Evolutionary conservation across 2,888 invertebrate genomes (phyloP), one percentile per base, ranked within the genome.

Genomic region (Callimorpha dominula): DNA sequence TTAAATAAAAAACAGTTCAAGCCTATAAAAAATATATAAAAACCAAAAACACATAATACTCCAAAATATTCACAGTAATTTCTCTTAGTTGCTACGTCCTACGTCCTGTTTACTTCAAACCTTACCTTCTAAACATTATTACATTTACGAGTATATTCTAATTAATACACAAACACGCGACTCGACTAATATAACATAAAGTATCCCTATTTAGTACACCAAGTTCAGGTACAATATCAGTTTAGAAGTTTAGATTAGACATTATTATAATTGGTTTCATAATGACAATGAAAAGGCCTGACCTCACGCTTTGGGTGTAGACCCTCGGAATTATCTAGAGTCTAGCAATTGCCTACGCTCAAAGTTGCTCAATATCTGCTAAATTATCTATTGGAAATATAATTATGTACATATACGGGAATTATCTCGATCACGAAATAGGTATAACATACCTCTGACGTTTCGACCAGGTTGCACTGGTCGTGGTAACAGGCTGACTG

Each of bases 211-310:
- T 77, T 75, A 80, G 71, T 40, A 73, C 60, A 65, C 50, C 54
- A 63, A 78, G 60, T 77, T 73, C 73, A 69, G 20, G 52, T 70
- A 72, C 66, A 40, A 70, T 75, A 78, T 71, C 72, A 78, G 75
- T 77, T 76, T 74, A 74, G 71, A 72, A 76, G 63, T 79, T 73
- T 11, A 68, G 63, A 43, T 60, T 66, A 57, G 65, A 64, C 73
- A 79, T 82, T 81, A 83, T 83, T 75, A 74, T 83, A 76, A 82
- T 78, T 72, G 57, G 57, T 52, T 62, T 74, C 72, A 79, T 76
- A 77, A 81, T 74, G 75, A 78, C 76, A 76, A 78, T 74, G 74
- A 68, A 73, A n/a, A 49, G 6, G 14, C 31, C 15, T 49, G 4
- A 49, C 14, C 31, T 65, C 15, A 31, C 49, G 65, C 8, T 31